A percentile compares a stretch with the other conserved stretches of the same genome.
Conservation (phyloP, 2,797 vertebrate genomes). For the Monodelphis domestica region DNA sequence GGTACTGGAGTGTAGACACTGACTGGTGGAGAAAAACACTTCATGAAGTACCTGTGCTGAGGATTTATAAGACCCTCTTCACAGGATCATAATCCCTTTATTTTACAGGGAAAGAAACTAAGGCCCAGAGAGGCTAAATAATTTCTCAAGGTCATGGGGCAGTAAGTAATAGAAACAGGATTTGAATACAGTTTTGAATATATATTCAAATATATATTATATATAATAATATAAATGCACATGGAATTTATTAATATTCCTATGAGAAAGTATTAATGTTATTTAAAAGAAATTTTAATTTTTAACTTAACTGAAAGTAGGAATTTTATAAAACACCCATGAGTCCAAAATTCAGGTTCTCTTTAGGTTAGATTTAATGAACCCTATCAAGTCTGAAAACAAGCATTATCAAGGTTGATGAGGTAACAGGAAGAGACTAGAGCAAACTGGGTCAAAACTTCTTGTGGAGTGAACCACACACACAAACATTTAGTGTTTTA, state of each 20-base stretch:
- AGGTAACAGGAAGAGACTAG: background rate
- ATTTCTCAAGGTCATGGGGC: background rate
- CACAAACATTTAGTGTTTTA: background rate
- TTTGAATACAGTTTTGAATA: background rate
- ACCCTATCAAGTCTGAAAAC: background rate
- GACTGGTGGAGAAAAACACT: rapidly evolving
- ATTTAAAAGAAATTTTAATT: background rate
- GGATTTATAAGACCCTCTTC: background rate
- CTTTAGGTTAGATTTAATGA: background rate
- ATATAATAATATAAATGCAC: background rate
- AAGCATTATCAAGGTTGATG: too few species aligned
- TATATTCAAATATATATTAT: too few species aligned
- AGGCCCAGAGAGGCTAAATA: background rate
- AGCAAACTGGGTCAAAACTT: background rate
- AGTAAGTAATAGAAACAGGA: background rate
- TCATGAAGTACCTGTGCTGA: background rate
- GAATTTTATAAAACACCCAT: background rate
- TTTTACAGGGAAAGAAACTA: background rate
- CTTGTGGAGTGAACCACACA: rapidly evolving
- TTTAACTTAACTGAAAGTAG: background rate
- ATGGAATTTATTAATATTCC: background rate
- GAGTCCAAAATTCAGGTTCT: background rate
- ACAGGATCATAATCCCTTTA: background rate
- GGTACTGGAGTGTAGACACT: rapidly evolving
- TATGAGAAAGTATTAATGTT: background rate